Conservation (phyloP, 1,140 invertebrate species). For the Danaus plexippus region DNA sequence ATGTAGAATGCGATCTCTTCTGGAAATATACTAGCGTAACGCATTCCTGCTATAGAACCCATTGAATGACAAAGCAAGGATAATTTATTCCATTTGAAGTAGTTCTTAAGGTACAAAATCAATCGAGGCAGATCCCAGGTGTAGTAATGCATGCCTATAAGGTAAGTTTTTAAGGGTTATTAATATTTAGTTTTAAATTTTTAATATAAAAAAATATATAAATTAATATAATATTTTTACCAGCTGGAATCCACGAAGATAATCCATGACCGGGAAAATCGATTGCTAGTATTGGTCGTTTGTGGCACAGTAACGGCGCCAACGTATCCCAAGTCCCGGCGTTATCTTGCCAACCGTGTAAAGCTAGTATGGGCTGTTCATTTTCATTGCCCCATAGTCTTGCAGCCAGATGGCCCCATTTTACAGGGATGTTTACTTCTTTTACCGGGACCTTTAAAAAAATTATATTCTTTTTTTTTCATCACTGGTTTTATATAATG, state of each 20-base stretch:
- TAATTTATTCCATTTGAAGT: conserved; percentile 80
- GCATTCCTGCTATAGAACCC: conserved; percentile 74
- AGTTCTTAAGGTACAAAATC: conserved; percentile 73
- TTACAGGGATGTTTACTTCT: conserved; percentile 77
- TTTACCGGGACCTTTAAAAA: conserved; percentile 60
- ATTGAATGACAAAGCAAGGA: conserved; percentile 80
- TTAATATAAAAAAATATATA: neutral
- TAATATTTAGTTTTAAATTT: too few species aligned
- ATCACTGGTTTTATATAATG: too few species aligned
- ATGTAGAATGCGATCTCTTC: conserved; percentile 75
- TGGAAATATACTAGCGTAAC: conserved; percentile 74
- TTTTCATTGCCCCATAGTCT: conserved; percentile 79
- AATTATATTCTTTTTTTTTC: too few species aligned
- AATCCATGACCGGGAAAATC: conserved; percentile 83
- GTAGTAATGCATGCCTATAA: conserved; percentile 64
- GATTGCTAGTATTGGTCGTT: conserved; percentile 76
- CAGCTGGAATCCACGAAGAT: conserved; percentile 77
- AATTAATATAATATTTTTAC: conserved; percentile 28
- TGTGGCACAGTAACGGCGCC: conserved; percentile 73
- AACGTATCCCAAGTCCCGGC: conserved; percentile 81
- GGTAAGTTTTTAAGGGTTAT: neutral
- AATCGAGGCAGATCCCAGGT: conserved; percentile 71
- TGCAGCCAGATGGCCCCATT: conserved; percentile 78
- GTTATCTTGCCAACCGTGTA: conserved; percentile 87
- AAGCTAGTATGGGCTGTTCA: conserved; percentile 75